These are phyloP conservation scores for Chromoteleia sp. DNA, from an alignment of 2,888 invertebrate genomes.

Conservation along the genomic window DNA sequence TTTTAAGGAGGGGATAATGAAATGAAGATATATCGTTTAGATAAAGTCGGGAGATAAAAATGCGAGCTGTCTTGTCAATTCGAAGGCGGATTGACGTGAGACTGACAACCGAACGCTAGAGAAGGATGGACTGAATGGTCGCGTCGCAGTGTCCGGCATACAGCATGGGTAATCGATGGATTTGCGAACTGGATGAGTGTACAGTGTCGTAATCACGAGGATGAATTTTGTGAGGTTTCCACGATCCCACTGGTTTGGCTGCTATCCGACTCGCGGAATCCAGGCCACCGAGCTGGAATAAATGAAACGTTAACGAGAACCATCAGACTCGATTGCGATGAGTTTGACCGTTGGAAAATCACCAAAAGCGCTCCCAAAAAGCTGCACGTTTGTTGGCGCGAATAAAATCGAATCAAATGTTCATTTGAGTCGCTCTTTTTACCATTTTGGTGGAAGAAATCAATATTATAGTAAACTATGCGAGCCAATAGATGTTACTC, in stretches of 20 bases:
- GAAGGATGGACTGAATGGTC: constrained; percentile 29
- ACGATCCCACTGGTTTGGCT: constrained; percentile 67
- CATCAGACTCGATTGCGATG: constrained; percentile 63
- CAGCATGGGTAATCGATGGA: constrained; percentile 73
- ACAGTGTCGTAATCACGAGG: constrained; percentile 67
- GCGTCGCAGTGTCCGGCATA: constrained; percentile 35
- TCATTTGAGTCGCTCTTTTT: constrained; percentile 32
- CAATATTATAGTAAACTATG: constrained; percentile 22
- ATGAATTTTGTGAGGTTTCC: constrained; percentile 73
- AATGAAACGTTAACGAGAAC: constrained; percentile 73
- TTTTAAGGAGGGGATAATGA: background rate
- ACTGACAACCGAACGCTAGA: constrained; percentile 29
- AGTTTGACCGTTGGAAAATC: constrained; percentile 61
- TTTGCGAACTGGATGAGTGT: constrained; percentile 72
- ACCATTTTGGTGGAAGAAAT: constrained; percentile 17
- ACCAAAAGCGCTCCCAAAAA: constrained; percentile 49
- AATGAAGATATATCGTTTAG: constrained; percentile 40
- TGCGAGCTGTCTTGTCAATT: constrained; percentile 31
- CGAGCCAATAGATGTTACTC: constrained; percentile 37
- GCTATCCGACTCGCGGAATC: constrained; percentile 65
- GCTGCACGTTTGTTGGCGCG: constrained; percentile 30
- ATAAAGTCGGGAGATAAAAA: constrained; percentile 38
- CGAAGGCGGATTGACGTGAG: constrained; percentile 34
- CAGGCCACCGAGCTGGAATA: constrained; percentile 73
- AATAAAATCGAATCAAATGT: constrained; percentile 49